Base-by-base conservation (phyloP, 1,140 invertebrate species). In the Bombus terrestris region DNA sequence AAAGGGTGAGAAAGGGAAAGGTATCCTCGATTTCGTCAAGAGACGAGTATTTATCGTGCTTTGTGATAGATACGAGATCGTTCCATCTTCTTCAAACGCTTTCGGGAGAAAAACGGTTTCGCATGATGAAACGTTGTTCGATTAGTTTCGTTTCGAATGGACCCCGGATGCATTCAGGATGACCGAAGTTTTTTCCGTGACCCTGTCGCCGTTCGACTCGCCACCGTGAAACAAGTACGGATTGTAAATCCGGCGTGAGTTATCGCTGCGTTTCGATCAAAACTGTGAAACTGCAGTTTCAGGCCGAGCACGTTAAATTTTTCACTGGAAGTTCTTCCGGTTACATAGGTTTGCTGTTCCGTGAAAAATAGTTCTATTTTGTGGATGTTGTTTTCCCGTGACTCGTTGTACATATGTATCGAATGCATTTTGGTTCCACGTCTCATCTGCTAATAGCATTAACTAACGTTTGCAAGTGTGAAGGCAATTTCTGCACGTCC, bases 211-310 rank as follows among this genome's bases (percentile, higher is more conserved):
- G 68, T 39, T 81, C 62, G 84, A 71, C 12, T 86, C 72, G 88
- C 88, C 86, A 77, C 87, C 68, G 71, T 73, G 41, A 86, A 88
- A 86, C 71, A 83, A 83, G 68, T 35, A 64, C 73, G 73, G 62
- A 81, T 81, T 85, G 84, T 83, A 76, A 84, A 69, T 59, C 57
- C 83, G 78, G 83, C 18, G 72, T 75, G 81, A 89, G 72, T 89
- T 89, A 89, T 82, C 76, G 88, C 73, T 35, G 80, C 64, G 88
- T 83, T 89, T 86, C 88, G 73, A 82, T 83, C 86, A 89, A 89
- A 89, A 89, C 88, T 80, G 87, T 87, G 78, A 66, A 82, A 78
- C 87, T 81, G 74, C 84, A 83, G 79, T 85, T 81, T 81, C 84
- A 43, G 41, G 62, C 37, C 74, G 85, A 9, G 43, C 78, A 83